phyloP scores from a whole-genome alignment of 2,888 invertebrate species.

The Rotaria macrura region DNA sequence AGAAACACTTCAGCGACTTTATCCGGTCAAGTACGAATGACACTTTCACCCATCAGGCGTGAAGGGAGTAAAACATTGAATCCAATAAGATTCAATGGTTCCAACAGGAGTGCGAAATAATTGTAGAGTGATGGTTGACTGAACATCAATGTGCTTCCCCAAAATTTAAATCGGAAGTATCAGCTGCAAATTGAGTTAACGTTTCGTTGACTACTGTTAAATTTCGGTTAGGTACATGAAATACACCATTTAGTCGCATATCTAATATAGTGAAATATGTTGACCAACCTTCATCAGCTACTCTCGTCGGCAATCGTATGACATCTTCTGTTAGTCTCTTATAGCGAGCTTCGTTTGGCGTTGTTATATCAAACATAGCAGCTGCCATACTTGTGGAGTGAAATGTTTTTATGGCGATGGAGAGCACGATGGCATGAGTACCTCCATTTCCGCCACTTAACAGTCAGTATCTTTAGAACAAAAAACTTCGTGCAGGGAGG shows the following conservation, averaged over 20 bases:
- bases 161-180: not conserved
- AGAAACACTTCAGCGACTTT: not conserved
- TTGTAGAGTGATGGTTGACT: not conserved
- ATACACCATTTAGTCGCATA: not conserved
- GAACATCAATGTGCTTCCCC: not conserved
- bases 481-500: no score
- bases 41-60: not conserved
- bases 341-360: not conserved
- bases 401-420: not conserved
- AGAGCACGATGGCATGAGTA: slow-evolving; percentile 36
- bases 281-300: not conserved
- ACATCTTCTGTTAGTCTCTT: not conserved
- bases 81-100: not conserved
- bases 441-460: slow-evolving; percentile 37
- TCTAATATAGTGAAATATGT: not conserved
- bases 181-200: not conserved
- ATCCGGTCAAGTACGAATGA: not conserved
- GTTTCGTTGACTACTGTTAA: not conserved
- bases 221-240: not conserved
- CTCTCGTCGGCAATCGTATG: not conserved
- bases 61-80: not conserved
- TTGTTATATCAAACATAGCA: not conserved
- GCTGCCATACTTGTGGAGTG: not conserved
- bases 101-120: not conserved
- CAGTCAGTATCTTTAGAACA: slow-evolving; percentile 38